Base-by-base conservation (phyloP, 2,797 vertebrate species). In the Helostoma temminkii region DNA sequence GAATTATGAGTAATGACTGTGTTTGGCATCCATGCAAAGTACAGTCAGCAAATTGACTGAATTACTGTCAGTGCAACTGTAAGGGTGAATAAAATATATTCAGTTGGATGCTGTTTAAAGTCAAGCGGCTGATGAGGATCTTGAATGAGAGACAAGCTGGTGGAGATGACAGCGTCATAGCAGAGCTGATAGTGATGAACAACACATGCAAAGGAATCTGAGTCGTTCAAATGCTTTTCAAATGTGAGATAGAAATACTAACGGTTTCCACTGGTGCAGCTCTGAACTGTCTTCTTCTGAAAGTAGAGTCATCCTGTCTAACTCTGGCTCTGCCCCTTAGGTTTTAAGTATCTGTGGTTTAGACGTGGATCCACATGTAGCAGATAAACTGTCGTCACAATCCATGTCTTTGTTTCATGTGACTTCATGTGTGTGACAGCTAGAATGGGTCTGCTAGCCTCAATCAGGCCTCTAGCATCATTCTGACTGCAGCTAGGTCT, bases 1-100 rank as follows among this genome's bases (percentile, higher is more conserved):
- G 74, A 86, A 83, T 86, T 82, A 79, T 78, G 76, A 84, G 78
- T 76, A 58, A 86, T 65, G 63, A 68, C 66, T 66, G 62, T 25
- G 3, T 66, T 64, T 74, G 79, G 79, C 78, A 30, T 63, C 15
- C 4, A 12, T 36, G 60, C 67, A 59, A 72, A 81, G 63, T 32
- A 34, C 46, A 74, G n/a, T n/a, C n/a, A n/a, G 76, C 82, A 89
- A 88, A 79, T 74, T 80, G 76, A 63, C 75, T 81, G 74, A 85
- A 87, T 91, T 81, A 87, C 36, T 57, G 49, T 71, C 56, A 60
- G 46, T 71, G 67, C 50, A 64, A 21, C 74, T 73, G 42, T 57
- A 52, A 75, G 34, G 0, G 76, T 59, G 63, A 75, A 73, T 76
- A 34, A 82, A 74, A 59, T 66, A 45, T 52, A 65, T 75, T 78